phyloP scores from a whole-genome alignment of 2,113 vertebrate genomes.

The Pterophyllum scalare region DNA sequence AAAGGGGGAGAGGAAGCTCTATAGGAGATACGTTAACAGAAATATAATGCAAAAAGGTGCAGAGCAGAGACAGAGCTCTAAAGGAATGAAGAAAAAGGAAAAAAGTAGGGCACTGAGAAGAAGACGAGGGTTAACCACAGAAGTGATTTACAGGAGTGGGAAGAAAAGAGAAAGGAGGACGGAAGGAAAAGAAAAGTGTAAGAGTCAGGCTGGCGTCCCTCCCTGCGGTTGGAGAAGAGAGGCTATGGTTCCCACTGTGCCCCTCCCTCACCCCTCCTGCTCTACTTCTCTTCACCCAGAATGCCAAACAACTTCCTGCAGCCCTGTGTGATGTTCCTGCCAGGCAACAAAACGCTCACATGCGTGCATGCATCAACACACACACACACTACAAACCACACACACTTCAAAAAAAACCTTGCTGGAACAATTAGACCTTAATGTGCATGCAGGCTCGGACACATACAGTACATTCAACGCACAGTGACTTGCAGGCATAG shows the following conservation, averaged over 20 bases:
- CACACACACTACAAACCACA: not conserved
- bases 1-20: constrained; percentile 24
- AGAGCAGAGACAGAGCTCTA: not conserved
- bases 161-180: constrained; percentile 12
- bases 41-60: not conserved
- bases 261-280: constrained; percentile 46
- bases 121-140: constrained; percentile 2
- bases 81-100: not conserved
- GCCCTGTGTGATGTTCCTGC: constrained; percentile 57
- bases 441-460: constrained; percentile 5
- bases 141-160: constrained; percentile 33
- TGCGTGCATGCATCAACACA: not conserved
- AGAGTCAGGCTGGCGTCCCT: constrained; percentile 60
- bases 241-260: constrained; percentile 62
- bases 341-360: constrained; percentile 42
- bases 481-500: constrained; percentile 14
- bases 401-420: constrained; percentile 1
- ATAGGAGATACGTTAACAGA: not conserved
- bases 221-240: constrained; percentile 49
- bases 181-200: constrained; percentile 17
- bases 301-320: constrained; percentile 69
- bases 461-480: constrained; percentile 26
- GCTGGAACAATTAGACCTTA: constrained; percentile 38
- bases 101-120: not conserved
- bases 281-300: constrained; percentile 51